These are phyloP conservation scores for Antheraea mylitta DNA, from an alignment of 1,140 invertebrate genomes.

Conservation along the genomic window DNA sequence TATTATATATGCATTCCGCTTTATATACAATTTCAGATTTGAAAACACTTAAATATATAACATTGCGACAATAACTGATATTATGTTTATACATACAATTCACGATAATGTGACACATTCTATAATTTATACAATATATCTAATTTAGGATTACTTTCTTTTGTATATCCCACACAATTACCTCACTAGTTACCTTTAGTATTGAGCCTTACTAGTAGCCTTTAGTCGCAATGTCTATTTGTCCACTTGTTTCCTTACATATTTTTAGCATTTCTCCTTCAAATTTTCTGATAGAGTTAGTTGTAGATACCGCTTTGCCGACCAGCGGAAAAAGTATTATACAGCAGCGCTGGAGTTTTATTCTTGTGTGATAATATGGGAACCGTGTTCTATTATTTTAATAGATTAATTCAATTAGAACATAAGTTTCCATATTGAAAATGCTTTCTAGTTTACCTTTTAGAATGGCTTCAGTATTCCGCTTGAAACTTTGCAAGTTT, in stretches of 20 bases:
- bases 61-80: neutral
- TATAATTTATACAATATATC: neutral
- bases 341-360: conserved; percentile 35
- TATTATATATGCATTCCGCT: conserved; percentile 18
- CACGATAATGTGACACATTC: neutral
- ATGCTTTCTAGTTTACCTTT: conserved; percentile 48
- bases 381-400: conserved; percentile 2
- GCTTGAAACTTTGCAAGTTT: conserved; percentile 38
- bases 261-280: conserved; percentile 24
- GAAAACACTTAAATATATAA: neutral
- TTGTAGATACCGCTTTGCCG: conserved; percentile 42
- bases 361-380: conserved; percentile 26
- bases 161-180: neutral
- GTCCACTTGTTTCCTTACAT: conserved; percentile 14
- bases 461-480: conserved; percentile 44
- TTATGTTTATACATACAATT: neutral
- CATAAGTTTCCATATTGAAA: conserved; percentile 30
- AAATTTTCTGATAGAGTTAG: conserved; percentile 35
- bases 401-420: neutral
- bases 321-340: conserved; percentile 39
- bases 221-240: conserved; percentile 24
- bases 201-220: neutral
- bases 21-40: neutral
- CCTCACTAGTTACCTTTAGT: neutral
- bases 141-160: neutral